Evolutionary conservation across 1,140 invertebrate species (phyloP), one percentile per base, ranked within the genome.

Genomic region (Trichomalopsis sarcophagae): DNA sequence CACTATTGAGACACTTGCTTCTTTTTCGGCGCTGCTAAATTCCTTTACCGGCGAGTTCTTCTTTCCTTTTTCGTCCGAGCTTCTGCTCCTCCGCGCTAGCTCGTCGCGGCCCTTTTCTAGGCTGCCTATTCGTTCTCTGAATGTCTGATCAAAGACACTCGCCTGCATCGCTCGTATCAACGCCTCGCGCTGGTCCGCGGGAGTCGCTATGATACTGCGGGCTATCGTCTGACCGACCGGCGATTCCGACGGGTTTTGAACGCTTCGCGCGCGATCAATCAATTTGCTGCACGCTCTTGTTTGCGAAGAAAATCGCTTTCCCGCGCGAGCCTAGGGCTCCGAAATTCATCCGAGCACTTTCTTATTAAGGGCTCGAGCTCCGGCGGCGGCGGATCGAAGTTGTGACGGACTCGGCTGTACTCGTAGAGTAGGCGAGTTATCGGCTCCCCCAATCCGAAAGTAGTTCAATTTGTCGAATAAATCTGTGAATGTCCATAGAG

Each of bases 381-480:
- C 47, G 47, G 13, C 13, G 47, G 40, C 17, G 13, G 47, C 33
- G 23, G 23, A 69, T 80, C 78, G 62, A 80, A 80, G 33, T 80
- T 80, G 66, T 44, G 78, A 40, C 55, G 33, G 55, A 66, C 50
- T 66, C 17, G 47, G n/a, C 44, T 62, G 55, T 62, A 44, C 21
- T 75, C 40, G 40, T 23, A 44, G 2, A 30, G 30, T 44, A 27
- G 47, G 1, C 33, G 30, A 80, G 62, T 80, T 80, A 80, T 80
- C 62, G 78, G 66, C 21, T 78, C 76, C 78, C 62, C 55, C 78
- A 80, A 80, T 80, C 78, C 62, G 27, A 80, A 80, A 80, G 78
- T 80, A 69, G 62, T 80, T 80, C 78, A 80, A 80, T 80, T 80
- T 80, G 62, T 69, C 78, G 78, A 80, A 80, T 80, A 80, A 80